Conservation (phyloP, 2,797 vertebrate genomes). For the Lacerta bilineata region DNA sequence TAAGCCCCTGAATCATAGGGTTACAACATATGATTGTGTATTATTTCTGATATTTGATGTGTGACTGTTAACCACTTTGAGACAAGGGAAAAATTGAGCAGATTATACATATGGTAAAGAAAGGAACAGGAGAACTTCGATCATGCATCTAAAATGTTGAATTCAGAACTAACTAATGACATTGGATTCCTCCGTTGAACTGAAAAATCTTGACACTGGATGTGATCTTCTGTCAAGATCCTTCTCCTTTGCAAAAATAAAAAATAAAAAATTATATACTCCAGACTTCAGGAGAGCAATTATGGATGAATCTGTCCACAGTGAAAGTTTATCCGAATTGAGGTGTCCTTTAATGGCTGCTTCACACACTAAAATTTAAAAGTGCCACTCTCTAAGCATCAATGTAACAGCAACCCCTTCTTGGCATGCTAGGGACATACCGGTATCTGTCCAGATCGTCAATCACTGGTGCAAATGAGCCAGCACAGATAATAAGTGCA, state of each 20-base stretch:
- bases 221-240: background rate
- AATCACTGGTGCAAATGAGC: background rate
- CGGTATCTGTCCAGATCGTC: background rate
- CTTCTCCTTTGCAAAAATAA: background rate
- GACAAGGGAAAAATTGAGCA: background rate
- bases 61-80: background rate
- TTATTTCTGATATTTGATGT: constrained; percentile 16
- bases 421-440: background rate
- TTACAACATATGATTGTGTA: background rate
- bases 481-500: too few species aligned
- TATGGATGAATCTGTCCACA: background rate
- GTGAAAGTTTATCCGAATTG: background rate
- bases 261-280: background rate
- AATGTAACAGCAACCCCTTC: background rate
- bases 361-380: background rate
- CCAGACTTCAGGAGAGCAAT: background rate
- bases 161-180: background rate
- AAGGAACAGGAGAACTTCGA: background rate
- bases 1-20: background rate
- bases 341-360: background rate
- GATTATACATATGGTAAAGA: constrained; percentile 5
- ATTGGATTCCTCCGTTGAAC: background rate
- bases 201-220: background rate
- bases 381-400: background rate
- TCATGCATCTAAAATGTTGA: background rate